These are phyloP conservation scores for Lepidurus packardi DNA, from an alignment of 1,140 invertebrate genomes.

Conservation along the genomic window DNA sequence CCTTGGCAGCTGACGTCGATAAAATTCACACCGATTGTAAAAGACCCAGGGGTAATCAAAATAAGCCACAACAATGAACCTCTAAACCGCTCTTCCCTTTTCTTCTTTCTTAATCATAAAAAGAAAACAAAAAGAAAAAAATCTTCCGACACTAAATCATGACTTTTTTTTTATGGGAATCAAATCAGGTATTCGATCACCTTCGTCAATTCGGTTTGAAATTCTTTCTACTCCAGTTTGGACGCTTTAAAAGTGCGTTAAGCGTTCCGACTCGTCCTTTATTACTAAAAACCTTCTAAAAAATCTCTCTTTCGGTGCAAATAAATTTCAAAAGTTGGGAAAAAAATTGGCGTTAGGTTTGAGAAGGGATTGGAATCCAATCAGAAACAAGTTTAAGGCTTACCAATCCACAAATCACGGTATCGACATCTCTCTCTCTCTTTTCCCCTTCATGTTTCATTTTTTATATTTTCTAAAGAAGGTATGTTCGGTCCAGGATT, in stretches of 20 bases:
- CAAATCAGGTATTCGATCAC: neutral
- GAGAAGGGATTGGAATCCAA: neutral
- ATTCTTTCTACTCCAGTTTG: neutral
- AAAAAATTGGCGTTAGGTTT: neutral
- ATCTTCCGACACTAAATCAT: neutral
- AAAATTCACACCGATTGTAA: constrained; percentile 22
- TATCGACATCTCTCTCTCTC: neutral
- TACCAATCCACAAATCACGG: neutral
- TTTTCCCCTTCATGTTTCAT: neutral
- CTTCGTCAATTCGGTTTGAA: neutral
- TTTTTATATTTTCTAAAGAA: too few relatives aligned
- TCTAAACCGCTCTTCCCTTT: neutral
- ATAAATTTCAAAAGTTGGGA: neutral
- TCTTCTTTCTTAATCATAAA: neutral
- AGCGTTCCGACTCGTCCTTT: too few relatives aligned
- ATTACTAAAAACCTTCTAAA: neutral
- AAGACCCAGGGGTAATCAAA: constrained; percentile 18
- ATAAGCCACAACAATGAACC: constrained; percentile 19
- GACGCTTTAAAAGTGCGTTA: too few relatives aligned
- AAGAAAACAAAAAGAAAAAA: neutral
- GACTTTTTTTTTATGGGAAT: neutral
- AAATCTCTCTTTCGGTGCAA: neutral
- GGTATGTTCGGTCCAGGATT: neutral
- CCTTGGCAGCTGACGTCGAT: neutral
- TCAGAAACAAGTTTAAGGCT: neutral